Evolutionary conservation across 2,113 vertebrate genomes (phyloP).

Genomic region (Chrysemys picta): DNA sequence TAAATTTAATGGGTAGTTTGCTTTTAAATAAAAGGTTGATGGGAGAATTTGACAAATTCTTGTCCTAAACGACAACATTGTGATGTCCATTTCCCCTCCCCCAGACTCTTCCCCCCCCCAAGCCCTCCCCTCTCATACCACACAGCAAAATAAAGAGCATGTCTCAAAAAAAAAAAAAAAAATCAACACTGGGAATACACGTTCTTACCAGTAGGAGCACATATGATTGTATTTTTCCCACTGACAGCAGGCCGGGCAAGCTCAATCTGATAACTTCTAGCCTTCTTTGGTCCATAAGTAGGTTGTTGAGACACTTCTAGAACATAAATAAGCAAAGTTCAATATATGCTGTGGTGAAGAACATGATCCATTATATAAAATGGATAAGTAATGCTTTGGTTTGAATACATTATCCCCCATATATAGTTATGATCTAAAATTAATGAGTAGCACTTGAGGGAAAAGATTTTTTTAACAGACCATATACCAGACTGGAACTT

Average conservation of each 20-base stretch:
- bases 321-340: constrained; percentile 4
- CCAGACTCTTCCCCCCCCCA: neutral
- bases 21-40: neutral
- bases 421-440: neutral
- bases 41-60: neutral
- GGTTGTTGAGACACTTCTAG: neutral
- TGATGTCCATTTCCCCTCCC: neutral
- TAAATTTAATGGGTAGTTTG: neutral
- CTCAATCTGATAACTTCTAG: constrained; percentile 76
- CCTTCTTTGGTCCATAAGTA: constrained; percentile 8
- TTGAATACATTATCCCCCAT: neutral
- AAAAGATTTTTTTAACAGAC: neutral
- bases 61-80: neutral
- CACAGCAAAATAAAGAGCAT: neutral
- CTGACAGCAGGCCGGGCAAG: constrained; percentile 73
- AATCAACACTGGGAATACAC: neutral
- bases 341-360: neutral
- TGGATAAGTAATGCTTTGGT: neutral
- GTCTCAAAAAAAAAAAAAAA: neutral
- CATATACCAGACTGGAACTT: neutral
- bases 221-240: constrained; percentile 82
- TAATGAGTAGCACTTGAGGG: neutral
- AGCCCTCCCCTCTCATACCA: neutral
- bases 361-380: neutral
- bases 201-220: constrained; percentile 80